Conservation (phyloP, 2,797 vertebrate genomes). For the Trachurus trachurus region DNA sequence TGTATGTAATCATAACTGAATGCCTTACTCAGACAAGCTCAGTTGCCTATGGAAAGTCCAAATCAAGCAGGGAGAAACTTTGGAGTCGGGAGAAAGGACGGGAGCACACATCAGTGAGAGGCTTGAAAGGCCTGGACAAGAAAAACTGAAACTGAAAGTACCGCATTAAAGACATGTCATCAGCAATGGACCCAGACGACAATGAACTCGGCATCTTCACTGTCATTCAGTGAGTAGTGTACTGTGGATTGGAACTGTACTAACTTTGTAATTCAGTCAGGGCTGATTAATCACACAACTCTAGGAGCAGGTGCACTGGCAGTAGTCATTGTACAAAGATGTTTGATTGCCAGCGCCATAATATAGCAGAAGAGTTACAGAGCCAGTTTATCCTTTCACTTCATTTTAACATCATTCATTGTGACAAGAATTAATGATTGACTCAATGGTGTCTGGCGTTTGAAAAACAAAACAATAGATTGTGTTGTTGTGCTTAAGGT, state of each 20-base stretch:
- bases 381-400: conserved; percentile 3
- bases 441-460: neutral
- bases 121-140: conserved; percentile 51
- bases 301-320: neutral
- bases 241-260: conserved; percentile 24
- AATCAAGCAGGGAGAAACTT: conserved; percentile 58
- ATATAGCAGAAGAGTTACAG: neutral
- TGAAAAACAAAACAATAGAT: conserved; percentile 14
- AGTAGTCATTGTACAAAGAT: neutral
- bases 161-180: conserved; percentile 59
- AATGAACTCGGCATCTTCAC: conserved; percentile 90
- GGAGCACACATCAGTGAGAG: conserved; percentile 51
- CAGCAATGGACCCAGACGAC: conserved; percentile 86
- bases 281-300: conserved; percentile 27
- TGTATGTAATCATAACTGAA: conserved; percentile 71
- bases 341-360: neutral
- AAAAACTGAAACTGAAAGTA: conserved; percentile 56
- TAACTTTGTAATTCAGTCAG: conserved; percentile 42
- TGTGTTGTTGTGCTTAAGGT: conserved; percentile 6
- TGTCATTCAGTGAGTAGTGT: conserved; percentile 91
- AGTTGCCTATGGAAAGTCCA: conserved; percentile 68
- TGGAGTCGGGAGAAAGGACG: conserved; percentile 50
- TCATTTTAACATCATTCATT: neutral
- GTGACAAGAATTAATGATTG: conserved; percentile 1
- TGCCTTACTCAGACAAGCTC: conserved; percentile 69